These are phyloP conservation scores for Leucoma salicis DNA, from an alignment of 2,888 invertebrate genomes.

Conservation along the genomic window DNA sequence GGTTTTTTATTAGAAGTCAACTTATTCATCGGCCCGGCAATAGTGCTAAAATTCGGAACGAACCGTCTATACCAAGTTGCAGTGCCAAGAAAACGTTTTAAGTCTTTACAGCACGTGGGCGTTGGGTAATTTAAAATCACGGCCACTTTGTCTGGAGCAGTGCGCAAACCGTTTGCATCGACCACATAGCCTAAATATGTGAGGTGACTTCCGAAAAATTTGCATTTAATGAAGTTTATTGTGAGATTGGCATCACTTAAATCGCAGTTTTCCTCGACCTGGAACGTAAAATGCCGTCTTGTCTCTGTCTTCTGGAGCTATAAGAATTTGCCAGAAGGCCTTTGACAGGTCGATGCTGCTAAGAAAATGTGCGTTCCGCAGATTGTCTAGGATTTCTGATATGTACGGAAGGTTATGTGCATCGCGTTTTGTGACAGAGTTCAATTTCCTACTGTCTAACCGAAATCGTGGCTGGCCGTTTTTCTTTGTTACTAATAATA, in stretches of 20 bases:
- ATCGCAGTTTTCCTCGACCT: slow-evolving; percentile 5
- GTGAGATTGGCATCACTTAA: neutral
- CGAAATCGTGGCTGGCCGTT: slow-evolving; percentile 23
- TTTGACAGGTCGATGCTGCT: slow-evolving; percentile 23
- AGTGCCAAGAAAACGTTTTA: neutral
- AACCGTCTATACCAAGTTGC: no score
- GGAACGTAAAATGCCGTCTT: slow-evolving; percentile 13
- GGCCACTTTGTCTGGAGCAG: slow-evolving; percentile 3
- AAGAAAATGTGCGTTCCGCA: slow-evolving; percentile 18
- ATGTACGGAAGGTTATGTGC: slow-evolving; percentile 24
- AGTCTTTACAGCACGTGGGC: slow-evolving; percentile 6
- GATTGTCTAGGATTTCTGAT: slow-evolving; percentile 22
- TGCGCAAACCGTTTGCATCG: neutral
- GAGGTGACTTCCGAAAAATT: neutral
- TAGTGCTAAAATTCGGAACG: no score
- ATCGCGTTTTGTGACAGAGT: slow-evolving; percentile 10
- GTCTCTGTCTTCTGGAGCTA: neutral
- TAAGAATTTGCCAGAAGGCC: slow-evolving; percentile 7
- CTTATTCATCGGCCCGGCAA: no score
- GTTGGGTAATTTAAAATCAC: slow-evolving; percentile 4
- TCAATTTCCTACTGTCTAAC: slow-evolving; percentile 26
- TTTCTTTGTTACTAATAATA: slow-evolving; percentile 14
- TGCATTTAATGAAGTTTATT: neutral
- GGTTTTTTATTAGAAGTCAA: no score
- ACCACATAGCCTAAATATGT: neutral